Conservation (phyloP, 2,113 vertebrate species). For the Centrocercus urophasianus region DNA sequence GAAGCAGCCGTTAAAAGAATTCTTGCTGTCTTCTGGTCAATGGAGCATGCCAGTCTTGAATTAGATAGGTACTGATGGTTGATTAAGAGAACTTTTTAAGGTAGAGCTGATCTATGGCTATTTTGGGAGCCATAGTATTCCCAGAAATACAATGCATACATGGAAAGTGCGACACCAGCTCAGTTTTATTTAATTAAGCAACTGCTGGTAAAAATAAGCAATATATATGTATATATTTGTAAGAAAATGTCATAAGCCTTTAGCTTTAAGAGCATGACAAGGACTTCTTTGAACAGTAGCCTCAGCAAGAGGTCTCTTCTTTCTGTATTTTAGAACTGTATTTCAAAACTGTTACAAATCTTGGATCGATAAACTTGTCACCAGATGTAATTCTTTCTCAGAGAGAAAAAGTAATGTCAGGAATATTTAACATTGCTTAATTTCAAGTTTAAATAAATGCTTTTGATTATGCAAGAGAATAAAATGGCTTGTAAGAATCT, state of each 20-base stretch:
- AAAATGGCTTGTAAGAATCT: constrained; percentile 38
- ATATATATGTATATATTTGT: not conserved
- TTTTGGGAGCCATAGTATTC: not conserved
- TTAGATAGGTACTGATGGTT: not conserved
- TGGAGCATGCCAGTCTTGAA: not conserved
- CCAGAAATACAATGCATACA: not conserved
- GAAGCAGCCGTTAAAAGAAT: not conserved
- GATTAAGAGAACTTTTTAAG: not conserved
- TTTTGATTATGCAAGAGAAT: constrained; percentile 35
- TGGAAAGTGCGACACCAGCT: not conserved
- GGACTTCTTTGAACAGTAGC: not conserved
- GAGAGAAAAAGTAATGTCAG: not conserved
- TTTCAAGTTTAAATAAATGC: not conserved
- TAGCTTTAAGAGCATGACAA: not conserved
- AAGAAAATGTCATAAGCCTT: not conserved
- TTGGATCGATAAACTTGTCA: not conserved
- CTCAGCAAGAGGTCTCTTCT: not conserved
- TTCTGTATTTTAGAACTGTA: not conserved
- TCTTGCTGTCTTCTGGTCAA: not conserved
- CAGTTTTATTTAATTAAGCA: not conserved
- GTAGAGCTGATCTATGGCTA: not conserved
- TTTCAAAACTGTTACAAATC: not conserved
- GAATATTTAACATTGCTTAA: not conserved
- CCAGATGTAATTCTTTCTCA: not conserved
- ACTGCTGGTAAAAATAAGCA: not conserved